Conservation (phyloP, 2,113 vertebrate species). For the Spea multiplicata region DNA sequence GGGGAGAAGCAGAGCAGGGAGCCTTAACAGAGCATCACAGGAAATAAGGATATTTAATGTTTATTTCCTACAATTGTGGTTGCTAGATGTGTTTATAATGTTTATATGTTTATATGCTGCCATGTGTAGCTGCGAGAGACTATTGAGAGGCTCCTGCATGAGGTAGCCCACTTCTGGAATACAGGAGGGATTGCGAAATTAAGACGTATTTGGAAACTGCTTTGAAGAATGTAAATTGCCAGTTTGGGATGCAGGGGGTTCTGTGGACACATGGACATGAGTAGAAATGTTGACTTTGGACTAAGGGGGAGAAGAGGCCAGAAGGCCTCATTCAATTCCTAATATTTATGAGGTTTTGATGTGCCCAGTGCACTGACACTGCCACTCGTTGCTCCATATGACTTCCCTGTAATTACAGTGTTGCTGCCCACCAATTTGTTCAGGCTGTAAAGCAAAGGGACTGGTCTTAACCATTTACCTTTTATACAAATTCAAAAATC, state of each 20-base stretch:
- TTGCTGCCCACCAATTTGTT: constrained; percentile 33
- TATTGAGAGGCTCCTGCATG: constrained; percentile 43
- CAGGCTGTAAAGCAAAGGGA: constrained; percentile 25
- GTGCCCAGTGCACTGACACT: constrained; percentile 20
- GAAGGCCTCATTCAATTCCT: constrained; percentile 27
- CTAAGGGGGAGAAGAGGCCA: constrained; percentile 18
- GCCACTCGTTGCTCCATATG: constrained; percentile 13
- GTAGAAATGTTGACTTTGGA: constrained; percentile 49
- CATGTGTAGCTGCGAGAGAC: constrained; percentile 32
- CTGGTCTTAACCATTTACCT: constrained; percentile 12
- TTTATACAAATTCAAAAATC: background rate
- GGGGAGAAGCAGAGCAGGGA: constrained; percentile 33
- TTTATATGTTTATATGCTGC: constrained; percentile 22
- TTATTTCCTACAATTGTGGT: constrained; percentile 37
- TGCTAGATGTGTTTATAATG: constrained; percentile 45
- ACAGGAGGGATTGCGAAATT: constrained; percentile 47
- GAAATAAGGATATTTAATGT: constrained; percentile 42
- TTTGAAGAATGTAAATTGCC: constrained; percentile 48
- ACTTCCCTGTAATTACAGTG: constrained; percentile 36
- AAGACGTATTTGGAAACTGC: constrained; percentile 44
- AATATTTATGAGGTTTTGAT: constrained; percentile 40
- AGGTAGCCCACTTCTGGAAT: constrained; percentile 44
- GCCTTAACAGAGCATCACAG: constrained; percentile 42
- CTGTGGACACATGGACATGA: constrained; percentile 18
- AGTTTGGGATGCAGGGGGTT: constrained; percentile 27